Conservation (phyloP, 2,113 vertebrate genomes). For the Ictalurus furcatus region DNA sequence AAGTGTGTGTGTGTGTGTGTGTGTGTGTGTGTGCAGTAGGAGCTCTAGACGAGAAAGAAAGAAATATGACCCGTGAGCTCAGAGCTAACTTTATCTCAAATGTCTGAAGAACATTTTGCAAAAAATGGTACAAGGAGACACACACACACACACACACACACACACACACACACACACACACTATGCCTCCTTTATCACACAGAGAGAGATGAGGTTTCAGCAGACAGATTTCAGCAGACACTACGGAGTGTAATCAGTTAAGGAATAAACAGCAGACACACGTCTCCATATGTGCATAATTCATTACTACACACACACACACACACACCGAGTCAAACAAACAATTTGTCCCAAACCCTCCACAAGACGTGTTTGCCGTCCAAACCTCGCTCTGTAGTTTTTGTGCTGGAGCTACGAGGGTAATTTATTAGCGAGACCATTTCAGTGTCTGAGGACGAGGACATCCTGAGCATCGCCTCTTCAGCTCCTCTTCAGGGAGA, state of each 20-base stretch:
- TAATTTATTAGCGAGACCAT: not conserved
- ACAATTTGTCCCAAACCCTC: not conserved
- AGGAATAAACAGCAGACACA: not conserved
- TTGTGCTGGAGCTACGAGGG: not conserved
- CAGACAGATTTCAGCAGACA: not conserved
- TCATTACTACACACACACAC: not conserved
- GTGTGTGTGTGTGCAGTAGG: not conserved
- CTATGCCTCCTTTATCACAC: constrained; percentile 43
- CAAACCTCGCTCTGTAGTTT: not conserved
- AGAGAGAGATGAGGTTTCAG: not conserved
- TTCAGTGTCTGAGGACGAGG: not conserved
- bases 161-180: constrained; percentile 12
- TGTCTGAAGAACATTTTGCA: not conserved
- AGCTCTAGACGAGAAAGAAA: not conserved
- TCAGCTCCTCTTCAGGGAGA: too few relatives aligned
- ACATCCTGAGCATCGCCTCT: not conserved
- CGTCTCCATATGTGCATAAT: not conserved
- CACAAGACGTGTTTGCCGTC: not conserved
- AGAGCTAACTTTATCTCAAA: not conserved
- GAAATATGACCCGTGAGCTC: not conserved
- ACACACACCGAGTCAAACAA: not conserved
- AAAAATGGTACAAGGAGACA: not conserved
- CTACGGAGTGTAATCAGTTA: not conserved
- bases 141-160: not conserved
- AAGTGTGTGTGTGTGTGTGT: constrained; percentile 20